Evolutionary conservation across 2,888 invertebrate genomes (phyloP), one percentile per base, ranked within the genome.

Genomic region (Ommatoiulus sabulosus): DNA sequence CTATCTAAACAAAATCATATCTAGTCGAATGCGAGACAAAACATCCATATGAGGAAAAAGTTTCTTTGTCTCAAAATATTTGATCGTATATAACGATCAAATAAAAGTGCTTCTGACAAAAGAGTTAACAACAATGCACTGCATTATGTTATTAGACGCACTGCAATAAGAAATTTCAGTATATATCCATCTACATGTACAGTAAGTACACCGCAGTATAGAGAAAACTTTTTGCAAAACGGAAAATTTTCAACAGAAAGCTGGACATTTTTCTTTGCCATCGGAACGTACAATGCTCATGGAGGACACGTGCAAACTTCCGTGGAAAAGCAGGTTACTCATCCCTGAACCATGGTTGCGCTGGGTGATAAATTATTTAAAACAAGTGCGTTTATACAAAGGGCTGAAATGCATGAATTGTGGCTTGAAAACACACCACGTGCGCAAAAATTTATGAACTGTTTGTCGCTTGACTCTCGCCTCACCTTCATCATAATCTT

Each of bases 361-460:
- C 80, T 15, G 8, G 24, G 35, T 12, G 15, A 24, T 72, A 24
- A 12, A 80, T 80, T 80, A 80, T 80, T 80, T 10, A 80, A 35
- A 24, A 12, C 80, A 35, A 35, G 35, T 7, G 15, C 7, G 12
- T 80, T 80, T 80, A 80, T 57, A n/a, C n/a, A 35, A 17, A 52
- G 35, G 15, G 80, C 35, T 12, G 10, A 72, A 72, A 72, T 72
- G 72, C 72, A 80, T 43, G 80, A 12, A 80, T 80, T 43, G 80
- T 24, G 80, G 80, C 35, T 80, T 80, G 80, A 35, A 80, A 80
- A 80, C 15, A 35, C 35, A 80, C 80, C 3, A 80, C 35, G 80
- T 80, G 80, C 7, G 80, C 80, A 80, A 80, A 80, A 80, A 35
- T 80, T 80, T 80, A 80, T 80, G 80, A 80, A 80, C 80, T 80